phyloP scores from a whole-genome alignment of 2,888 invertebrate genomes.

The Boloria selene region DNA sequence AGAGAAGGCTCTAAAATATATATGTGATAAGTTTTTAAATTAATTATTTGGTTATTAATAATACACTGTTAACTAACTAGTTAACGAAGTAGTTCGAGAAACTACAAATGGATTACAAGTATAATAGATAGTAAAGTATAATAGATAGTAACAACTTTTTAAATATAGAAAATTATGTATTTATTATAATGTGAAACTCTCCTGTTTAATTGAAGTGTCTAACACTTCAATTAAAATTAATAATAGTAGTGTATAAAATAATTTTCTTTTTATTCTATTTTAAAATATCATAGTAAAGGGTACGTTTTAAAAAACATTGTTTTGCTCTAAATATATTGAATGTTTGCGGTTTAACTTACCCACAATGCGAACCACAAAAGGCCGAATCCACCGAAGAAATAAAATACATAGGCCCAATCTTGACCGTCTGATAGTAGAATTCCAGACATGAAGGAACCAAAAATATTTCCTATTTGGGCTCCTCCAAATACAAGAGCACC shows the following conservation, averaged over 20 bases:
- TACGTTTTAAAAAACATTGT: background rate
- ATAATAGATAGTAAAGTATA: too few relatives aligned
- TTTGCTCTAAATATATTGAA: background rate
- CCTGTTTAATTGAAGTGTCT: too few relatives aligned
- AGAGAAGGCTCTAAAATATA: slow-evolving; percentile 66
- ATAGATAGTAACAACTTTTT: too few relatives aligned
- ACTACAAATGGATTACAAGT: too few relatives aligned
- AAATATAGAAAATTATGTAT: too few relatives aligned
- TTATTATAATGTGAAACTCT: too few relatives aligned
- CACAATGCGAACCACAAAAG: slow-evolving; percentile 80
- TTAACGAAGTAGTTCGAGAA: too few relatives aligned
- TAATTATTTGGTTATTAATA: too few relatives aligned
- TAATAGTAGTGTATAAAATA: too few relatives aligned
- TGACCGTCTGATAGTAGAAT: slow-evolving; percentile 70
- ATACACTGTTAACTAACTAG: too few relatives aligned
- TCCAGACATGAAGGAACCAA: slow-evolving; percentile 80
- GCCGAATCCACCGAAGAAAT: slow-evolving; percentile 82
- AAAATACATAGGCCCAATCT: slow-evolving; percentile 83
- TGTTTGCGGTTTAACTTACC: slow-evolving; percentile 53
- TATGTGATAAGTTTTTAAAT: background rate
- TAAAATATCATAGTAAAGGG: background rate
- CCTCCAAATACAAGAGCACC: slow-evolving; percentile 84
- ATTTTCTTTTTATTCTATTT: background rate
- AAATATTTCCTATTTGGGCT: slow-evolving; percentile 81
- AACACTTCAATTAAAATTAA: too few relatives aligned